Evolutionary conservation across 1,140 invertebrate genomes (phyloP), one percentile per base, ranked within the genome.

Genomic region (Papilio polytes): DNA sequence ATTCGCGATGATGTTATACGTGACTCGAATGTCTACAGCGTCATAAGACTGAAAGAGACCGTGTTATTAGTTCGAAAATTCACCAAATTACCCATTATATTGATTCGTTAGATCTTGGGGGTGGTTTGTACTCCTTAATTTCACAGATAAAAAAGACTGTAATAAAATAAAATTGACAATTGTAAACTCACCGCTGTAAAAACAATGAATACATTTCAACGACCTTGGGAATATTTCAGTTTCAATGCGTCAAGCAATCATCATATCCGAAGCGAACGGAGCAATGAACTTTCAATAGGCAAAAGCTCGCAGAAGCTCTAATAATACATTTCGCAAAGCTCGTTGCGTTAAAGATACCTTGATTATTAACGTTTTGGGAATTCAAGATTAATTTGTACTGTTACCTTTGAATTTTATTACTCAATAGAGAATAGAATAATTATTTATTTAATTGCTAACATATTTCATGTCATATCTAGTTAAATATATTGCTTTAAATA

Each of bases 31-130:
- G 22, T 31, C 15, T 7, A 48, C 9, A 20, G 7, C 48, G n/a
- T 31, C 12, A 76, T 76, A 76, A 76, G 74, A 53, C 74, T n/a
- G 22, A 76, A 22, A 22, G 46, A 22, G 13, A 76, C 46, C 74
- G 46, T 76, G 74, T 48, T 74, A 76, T 76, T 76, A 76, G 41
- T 51, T 46, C 13, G 74, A 20, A 46, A 76, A 76, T 76, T 76
- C 74, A 46, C 44, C 44, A 53, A 76, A 76, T 76, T 76, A 76
- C 46, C 74, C 74, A 76, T 76, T 76, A 76, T 76, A 76, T 76
- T 76, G 74, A 51, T 76, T 76, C 53, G 74, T 76, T 31, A 46
- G 48, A 12, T 22, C 41, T 22, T 48, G 73, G 22, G 74, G 20
- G 74, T 76, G 48, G 31, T 76, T 70, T 53, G 20, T 76, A 76